phyloP scores from a whole-genome alignment of 92 coral and sea anemone genomes.

The Zoanthus solanderi region DNA sequence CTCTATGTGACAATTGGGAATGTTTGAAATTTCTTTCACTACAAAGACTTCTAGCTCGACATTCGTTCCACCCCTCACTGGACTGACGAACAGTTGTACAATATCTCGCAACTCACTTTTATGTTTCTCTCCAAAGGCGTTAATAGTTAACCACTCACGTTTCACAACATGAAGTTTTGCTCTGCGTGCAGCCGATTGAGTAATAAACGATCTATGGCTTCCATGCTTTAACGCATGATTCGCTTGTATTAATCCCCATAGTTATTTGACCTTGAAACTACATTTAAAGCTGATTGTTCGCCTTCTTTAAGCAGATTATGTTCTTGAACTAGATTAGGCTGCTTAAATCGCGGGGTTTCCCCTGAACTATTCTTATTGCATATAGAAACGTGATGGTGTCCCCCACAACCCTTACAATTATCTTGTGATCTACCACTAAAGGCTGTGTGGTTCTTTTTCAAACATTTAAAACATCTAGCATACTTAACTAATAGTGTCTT shows the following conservation, averaged over 20 bases:
- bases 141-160: conserved; percentile 56
- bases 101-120: conserved; percentile 52
- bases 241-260: background rate
- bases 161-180: conserved; percentile 53
- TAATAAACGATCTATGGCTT: conserved; percentile 15
- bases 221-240: conserved; percentile 1
- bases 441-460: conserved; percentile 13
- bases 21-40: conserved; percentile 60
- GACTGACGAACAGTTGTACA: conserved; percentile 44
- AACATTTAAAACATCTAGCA: conserved; percentile 36
- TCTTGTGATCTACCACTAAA: conserved; percentile 10
- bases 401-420: conserved; percentile 22
- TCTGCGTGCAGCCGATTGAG: conserved; percentile 31
- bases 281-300: conserved; percentile 14
- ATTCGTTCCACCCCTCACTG: conserved; percentile 37
- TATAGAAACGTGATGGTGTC: conserved; percentile 1
- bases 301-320: background rate
- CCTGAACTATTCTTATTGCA: background rate
- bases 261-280: background rate
- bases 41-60: conserved; percentile 62
- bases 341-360: conserved; percentile 3
- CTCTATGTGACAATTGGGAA: conserved; percentile 58
- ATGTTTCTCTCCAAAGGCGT: conserved; percentile 42
- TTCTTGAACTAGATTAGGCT: conserved; percentile 2
- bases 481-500: conserved; percentile 4